phyloP scores from a whole-genome alignment of 92 coral and sea anemone species.

The Blastomussa wellsi region DNA sequence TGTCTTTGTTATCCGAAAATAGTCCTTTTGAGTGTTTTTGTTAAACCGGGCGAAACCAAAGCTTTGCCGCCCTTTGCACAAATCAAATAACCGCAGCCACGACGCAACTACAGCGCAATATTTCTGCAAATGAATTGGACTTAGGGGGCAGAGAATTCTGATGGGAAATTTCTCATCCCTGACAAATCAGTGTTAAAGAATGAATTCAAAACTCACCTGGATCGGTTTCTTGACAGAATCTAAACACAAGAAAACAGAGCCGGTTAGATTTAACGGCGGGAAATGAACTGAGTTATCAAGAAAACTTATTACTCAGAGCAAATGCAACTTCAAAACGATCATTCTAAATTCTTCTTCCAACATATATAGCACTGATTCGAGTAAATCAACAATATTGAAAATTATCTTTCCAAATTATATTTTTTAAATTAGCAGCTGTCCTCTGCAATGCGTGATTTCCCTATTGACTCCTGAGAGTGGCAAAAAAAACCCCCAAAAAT shows the following conservation, averaged over 20 bases:
- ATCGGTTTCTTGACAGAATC: constrained; percentile 55
- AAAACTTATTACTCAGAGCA: not conserved
- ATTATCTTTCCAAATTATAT: not conserved
- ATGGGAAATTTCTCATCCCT: constrained; percentile 28
- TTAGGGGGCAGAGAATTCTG: not conserved
- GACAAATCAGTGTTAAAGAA: constrained; percentile 9
- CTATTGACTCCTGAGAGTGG: not conserved
- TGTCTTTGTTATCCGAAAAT: not conserved
- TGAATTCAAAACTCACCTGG: constrained; percentile 22
- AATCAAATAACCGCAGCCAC: not conserved
- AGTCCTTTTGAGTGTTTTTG: constrained; percentile 1
- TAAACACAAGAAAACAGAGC: constrained; percentile 18
- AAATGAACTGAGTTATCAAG: not conserved
- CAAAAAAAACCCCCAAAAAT: not conserved
- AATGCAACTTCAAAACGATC: not conserved
- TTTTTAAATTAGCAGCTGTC: constrained; percentile 2
- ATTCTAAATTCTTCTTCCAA: constrained; percentile 5
- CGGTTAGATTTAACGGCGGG: not conserved
- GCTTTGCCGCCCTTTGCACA: not conserved
- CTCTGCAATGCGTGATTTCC: not conserved
- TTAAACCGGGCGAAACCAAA: not conserved
- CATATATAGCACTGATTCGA: not conserved
- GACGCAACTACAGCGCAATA: not conserved
- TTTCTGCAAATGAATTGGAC: not conserved
- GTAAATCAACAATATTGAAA: not conserved